Evolutionary conservation across 2,888 invertebrate genomes (phyloP), one percentile per base, ranked within the genome.

Genomic region (Agelastica alni): DNA sequence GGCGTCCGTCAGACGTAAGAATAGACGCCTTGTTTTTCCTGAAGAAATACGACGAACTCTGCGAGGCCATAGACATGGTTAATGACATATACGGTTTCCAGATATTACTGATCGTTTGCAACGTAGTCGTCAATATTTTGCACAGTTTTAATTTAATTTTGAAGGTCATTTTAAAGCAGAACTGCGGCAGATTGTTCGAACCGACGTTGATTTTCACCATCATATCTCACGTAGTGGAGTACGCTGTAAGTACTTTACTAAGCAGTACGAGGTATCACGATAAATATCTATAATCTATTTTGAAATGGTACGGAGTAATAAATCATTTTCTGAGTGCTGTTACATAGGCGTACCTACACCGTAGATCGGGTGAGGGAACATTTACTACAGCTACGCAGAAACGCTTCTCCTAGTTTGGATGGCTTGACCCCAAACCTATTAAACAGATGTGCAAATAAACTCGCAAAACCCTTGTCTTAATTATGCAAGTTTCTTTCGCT

Each of bases 81-180:
- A 60, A 42, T 41, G 39, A 48, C 7, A 53, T 65, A 26, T 65
- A 60, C 20, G 75, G 32, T 72, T 62, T 43, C 67, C 60, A 58
- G 28, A 42, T 60, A 13, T 32, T 58, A 4, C 31, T 52, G 1
- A 53, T 61, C 3, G 30, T 60, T 13, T 9, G 46, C 30, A 37
- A 32, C 26, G 41, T 44, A 6, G 18, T 28, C 6, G 26, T 49
- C 5, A 32, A 52, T 31, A 34, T 49, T 20, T 16, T 49, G n/a
- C 10, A 39, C 3, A 13, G 10, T 32, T 41, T n/a, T 2, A 41
- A 20, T 13, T 10, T 32, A 3, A 2, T 51, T 16, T 12, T 52
- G 20, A 39, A 14, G 26, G 10, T 55, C 1, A 9, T 46, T 10
- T 32, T 42, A 30, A 34, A 20, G 4, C 7, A 31, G 13, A 1